phyloP scores from a whole-genome alignment of 2,888 invertebrate genomes.

The Epirrhoe tristata region DNA sequence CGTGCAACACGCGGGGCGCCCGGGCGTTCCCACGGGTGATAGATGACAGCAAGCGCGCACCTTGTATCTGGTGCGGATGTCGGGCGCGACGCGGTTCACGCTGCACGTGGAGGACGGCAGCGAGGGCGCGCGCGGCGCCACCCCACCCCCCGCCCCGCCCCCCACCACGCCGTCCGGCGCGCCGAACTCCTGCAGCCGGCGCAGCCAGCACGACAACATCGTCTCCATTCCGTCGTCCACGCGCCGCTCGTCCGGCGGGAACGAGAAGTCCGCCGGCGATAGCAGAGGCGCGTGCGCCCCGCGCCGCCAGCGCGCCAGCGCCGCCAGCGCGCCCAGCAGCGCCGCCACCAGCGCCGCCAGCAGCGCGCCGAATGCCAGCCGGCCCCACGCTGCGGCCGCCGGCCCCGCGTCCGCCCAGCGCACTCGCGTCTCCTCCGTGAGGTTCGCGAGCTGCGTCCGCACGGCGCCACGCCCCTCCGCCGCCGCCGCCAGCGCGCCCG shows the following conservation, averaged over 20 bases:
- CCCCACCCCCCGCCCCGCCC: slow-evolving; percentile 78
- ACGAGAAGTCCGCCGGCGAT: slow-evolving; percentile 54
- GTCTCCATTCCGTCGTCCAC: slow-evolving; percentile 91
- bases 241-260: slow-evolving; percentile 67
- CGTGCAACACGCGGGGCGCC: no score
- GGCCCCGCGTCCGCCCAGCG: slow-evolving; percentile 34
- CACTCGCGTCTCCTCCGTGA: slow-evolving; percentile 32
- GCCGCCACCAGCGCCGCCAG: slow-evolving; percentile 26
- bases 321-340: slow-evolving; percentile 25
- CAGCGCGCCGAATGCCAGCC: slow-evolving; percentile 30
- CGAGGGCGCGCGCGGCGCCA: slow-evolving; percentile 63
- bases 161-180: slow-evolving; percentile 92
- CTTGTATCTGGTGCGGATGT: slow-evolving; percentile 93
- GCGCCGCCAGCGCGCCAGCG: slow-evolving; percentile 39
- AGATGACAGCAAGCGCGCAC: slow-evolving; percentile 64
- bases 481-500: slow-evolving; percentile 46
- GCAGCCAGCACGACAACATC: slow-evolving; percentile 94
- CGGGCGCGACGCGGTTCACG: slow-evolving; percentile 80
- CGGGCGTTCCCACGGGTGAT: no score
- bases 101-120: slow-evolving; percentile 83
- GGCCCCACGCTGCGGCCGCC: slow-evolving; percentile 31
- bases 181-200: slow-evolving; percentile 93
- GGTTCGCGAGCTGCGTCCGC: slow-evolving; percentile 47
- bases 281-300: slow-evolving; percentile 48
- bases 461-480: slow-evolving; percentile 42